Conservation (phyloP, 1,140 invertebrate species). For the Heliconius congener region DNA sequence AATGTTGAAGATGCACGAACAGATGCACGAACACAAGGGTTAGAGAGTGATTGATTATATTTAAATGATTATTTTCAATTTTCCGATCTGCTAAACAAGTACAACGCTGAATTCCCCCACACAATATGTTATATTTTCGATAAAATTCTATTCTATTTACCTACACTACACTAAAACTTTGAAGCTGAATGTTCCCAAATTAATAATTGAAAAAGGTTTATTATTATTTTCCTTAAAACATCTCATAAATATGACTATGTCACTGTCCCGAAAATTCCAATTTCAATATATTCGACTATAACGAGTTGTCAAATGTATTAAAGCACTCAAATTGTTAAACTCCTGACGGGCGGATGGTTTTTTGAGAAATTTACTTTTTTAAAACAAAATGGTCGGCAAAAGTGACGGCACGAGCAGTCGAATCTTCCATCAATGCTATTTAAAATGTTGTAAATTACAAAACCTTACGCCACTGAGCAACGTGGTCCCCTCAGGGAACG, state of each 20-base stretch:
- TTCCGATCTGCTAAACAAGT: too few species aligned
- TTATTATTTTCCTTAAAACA: background rate
- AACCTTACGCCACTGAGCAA: constrained; percentile 72
- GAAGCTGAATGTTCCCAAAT: too few species aligned
- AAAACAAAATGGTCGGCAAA: constrained; percentile 69
- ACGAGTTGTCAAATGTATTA: constrained; percentile 47
- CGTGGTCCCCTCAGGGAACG: constrained; percentile 66
- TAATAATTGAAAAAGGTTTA: background rate
- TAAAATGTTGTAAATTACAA: constrained; percentile 78
- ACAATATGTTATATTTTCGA: too few species aligned
- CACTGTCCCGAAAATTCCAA: constrained; percentile 53
- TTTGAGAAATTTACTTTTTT: constrained; percentile 52
- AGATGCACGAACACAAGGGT: too few species aligned
- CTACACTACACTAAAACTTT: too few species aligned
- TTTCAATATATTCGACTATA: constrained; percentile 58
- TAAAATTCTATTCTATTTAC: too few species aligned
- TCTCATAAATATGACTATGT: constrained; percentile 19
- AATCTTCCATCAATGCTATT: constrained; percentile 77
- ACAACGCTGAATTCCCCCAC: too few species aligned
- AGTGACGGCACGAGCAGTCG: constrained; percentile 69
- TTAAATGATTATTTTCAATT: too few species aligned
- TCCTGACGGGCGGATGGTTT: constrained; percentile 37
- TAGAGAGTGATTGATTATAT: too few species aligned
- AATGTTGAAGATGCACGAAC: too few species aligned
- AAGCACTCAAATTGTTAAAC: constrained; percentile 11